Base-by-base conservation (phyloP, 2,888 invertebrate genomes). In the Prenolepis imparis region DNA sequence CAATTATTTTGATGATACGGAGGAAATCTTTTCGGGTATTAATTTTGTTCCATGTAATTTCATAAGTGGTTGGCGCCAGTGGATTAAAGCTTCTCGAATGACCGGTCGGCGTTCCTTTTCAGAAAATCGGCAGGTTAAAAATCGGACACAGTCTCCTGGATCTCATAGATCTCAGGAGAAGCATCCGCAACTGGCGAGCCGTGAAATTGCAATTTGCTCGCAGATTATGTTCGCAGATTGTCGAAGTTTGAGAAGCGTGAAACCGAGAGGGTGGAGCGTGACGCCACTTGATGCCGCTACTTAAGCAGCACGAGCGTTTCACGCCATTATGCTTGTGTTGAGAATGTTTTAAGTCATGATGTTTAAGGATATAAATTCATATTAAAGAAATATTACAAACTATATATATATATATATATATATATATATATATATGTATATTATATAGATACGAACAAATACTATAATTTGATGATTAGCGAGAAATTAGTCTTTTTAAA, bases 161-260 rank as follows among this genome's bases (percentile, higher is more conserved):
- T 74, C 81, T 84, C 61, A 85, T 85, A 87, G 90, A 90, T 90
- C 88, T 84, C 21, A 63, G n/a, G 80, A 75, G 88, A 88, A 90
- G 86, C 90, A 75, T 84, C 86, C 83, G 83, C 84, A 82, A 81
- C 90, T 89, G 90, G 84, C 90, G 88, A 91, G 83, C 93, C 93
- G 91, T 93, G 91, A 94, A 94, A 94, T 94, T 92, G 89, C 90
- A 92, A 93, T 94, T 94, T 93, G 89, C 88, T 90, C 90, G 92
- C 90, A 91, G 93, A 94, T 93, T 93, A 93, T 91, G 87, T 91
- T 87, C 87, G 90, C 90, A 89, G 92, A 93, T 92, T 91, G 89
- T 89, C 88, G 86, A 90, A 90, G 88, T 91, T 91, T 89, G 90
- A 91, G 88, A 90, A 91, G 92, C 93, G 93, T 92, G 92, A 92